phyloP scores from a whole-genome alignment of 2,888 invertebrate genomes.

The Hipparchia semele region DNA sequence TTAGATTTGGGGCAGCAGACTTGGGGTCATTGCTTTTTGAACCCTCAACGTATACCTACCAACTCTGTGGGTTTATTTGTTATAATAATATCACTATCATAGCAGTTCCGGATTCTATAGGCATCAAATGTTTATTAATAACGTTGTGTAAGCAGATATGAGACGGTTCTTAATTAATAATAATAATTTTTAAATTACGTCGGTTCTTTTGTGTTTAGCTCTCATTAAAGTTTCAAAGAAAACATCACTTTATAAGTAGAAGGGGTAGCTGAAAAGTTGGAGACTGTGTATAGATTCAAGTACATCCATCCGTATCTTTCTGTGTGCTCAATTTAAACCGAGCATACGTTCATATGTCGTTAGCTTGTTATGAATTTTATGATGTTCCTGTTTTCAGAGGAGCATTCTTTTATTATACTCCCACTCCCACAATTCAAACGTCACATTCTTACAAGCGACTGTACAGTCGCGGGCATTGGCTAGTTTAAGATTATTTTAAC shows the following conservation, averaged over 20 bases:
- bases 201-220: not conserved
- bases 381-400: no score
- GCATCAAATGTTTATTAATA: slow-evolving; percentile 8
- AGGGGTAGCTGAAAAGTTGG: no score
- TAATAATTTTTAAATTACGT: not conserved
- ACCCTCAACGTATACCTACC: not conserved
- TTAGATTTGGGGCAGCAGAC: not conserved
- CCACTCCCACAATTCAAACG: no score
- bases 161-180: not conserved
- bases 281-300: no score
- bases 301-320: no score
- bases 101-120: not conserved
- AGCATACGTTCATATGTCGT: no score
- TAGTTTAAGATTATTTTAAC: no score
- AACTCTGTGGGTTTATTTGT: not conserved
- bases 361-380: no score
- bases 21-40: slow-evolving; percentile 10
- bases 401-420: no score
- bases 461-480: no score
- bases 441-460: no score
- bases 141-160: not conserved
- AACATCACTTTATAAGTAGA: not conserved
- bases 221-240: not conserved
- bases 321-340: no score
- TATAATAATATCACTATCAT: not conserved